phyloP scores from a whole-genome alignment of 2,113 vertebrate genomes.

The Peucedramus taeniatus region DNA sequence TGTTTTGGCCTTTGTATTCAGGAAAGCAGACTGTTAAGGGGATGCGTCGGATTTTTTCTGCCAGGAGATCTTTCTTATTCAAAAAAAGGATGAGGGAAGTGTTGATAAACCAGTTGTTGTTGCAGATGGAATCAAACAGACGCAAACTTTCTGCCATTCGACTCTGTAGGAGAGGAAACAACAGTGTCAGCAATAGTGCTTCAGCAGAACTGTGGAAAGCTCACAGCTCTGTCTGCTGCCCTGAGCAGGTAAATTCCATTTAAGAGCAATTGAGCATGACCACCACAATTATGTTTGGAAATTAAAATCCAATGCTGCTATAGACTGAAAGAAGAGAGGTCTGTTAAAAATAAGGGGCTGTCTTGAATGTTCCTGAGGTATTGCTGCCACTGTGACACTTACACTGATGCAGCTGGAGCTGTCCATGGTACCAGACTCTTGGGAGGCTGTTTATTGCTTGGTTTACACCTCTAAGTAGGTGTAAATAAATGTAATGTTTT shows the following conservation, averaged over 20 bases:
- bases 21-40: conserved; percentile 95
- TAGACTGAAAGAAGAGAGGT: neutral
- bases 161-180: conserved; percentile 76
- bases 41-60: conserved; percentile 98
- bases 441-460: neutral
- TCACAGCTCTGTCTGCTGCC: neutral
- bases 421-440: neutral
- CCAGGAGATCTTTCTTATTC: conserved; percentile 99
- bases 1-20: conserved; percentile 98
- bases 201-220: neutral
- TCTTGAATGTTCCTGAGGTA: fast-evolving
- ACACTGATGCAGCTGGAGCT: neutral
- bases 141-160: conserved; percentile 99
- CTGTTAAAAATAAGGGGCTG: fast-evolving
- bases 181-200: neutral
- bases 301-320: neutral
- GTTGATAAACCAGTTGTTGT: conserved; percentile 99
- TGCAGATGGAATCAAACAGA: conserved; percentile 98
- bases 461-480: neutral
- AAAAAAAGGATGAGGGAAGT: conserved; percentile 99
- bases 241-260: neutral
- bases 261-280: neutral
- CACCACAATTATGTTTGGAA: neutral
- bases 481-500: neutral
- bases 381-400: fast-evolving